phyloP scores from a whole-genome alignment of 2,888 invertebrate genomes.

The Pocota personata region DNA sequence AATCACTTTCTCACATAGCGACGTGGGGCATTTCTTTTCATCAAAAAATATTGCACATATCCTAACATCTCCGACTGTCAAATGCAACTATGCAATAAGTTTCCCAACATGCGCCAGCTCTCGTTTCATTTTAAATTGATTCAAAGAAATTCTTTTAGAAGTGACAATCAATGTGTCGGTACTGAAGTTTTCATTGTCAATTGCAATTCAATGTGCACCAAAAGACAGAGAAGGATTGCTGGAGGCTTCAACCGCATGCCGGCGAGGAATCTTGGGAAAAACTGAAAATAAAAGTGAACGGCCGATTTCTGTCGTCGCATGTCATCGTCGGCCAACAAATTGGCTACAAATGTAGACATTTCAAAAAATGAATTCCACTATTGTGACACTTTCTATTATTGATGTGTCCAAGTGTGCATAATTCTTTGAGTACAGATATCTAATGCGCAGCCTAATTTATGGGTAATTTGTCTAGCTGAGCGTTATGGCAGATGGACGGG shows the following conservation, averaged over 20 bases:
- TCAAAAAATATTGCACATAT: slow-evolving; percentile 14
- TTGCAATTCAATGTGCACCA: slow-evolving; percentile 51
- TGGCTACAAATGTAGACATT: background rate
- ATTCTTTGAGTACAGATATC: background rate
- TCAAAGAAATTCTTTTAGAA: slow-evolving; percentile 40
- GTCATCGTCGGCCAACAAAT: background rate
- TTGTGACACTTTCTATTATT: slow-evolving; percentile 19
- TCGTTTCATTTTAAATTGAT: slow-evolving; percentile 34
- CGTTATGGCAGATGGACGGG: background rate
- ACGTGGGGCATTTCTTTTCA: background rate
- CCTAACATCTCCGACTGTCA: slow-evolving; percentile 20
- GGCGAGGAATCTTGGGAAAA: background rate
- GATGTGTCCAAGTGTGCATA: slow-evolving; percentile 6
- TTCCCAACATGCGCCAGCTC: background rate
- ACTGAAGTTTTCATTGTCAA: slow-evolving; percentile 63
- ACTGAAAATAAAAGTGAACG: background rate
- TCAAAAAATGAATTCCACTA: background rate
- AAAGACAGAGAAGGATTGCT: background rate
- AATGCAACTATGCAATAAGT: slow-evolving; percentile 30
- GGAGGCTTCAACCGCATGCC: background rate
- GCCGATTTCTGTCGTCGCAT: slow-evolving; percentile 3
- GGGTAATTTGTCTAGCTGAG: background rate
- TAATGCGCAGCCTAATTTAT: background rate
- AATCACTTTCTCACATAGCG: slow-evolving; percentile 1
- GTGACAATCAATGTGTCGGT: slow-evolving; percentile 61